Evolutionary conservation across 2,888 invertebrate genomes (phyloP), one percentile per base, ranked within the genome.

Genomic region (Macropis europaea): DNA sequence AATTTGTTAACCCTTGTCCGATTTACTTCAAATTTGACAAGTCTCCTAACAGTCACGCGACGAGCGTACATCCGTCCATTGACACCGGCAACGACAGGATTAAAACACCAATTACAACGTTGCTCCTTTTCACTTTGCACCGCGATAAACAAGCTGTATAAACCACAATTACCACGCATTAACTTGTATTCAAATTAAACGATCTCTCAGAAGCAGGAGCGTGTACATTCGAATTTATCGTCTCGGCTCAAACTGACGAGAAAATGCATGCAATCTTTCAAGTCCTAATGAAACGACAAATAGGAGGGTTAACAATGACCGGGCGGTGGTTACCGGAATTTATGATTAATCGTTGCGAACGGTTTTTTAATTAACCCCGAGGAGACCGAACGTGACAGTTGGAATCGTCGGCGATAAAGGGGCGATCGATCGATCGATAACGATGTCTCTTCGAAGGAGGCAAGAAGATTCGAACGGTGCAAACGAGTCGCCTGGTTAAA

Each of bases 391-490:
- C 40, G 61, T 56, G 57, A 57, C 57, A 70, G 69, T 34, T 52
- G 45, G 73, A 73, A 76, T 79, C 59, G 53, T 38, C 28, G 34
- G 56, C 59, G 77, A 77, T 74, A 80, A 77, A 69, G 43, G 61
- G 36, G 54, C 54, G 82, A 71, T 79, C 42, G 72, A 71, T 79
- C 42, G 72, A 43, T 60, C 71, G 80, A 81, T 80, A 80, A 80
- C 62, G 64, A 69, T 73, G 79, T 79, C 60, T 69, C 71, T 28
- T n/a, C 24, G 52, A n/a, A n/a, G 19, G 36, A 45, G 62, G 62
- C 26, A 60, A 57, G 66, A 69, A 42, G 74, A 68, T 42, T 53
- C 7, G 73, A 67, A 74, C 67, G 63, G 73, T 77, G 79, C 79
- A 81, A 79, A 82, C 81, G 81, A 77, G 77, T 72, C 67, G 60